Conservation (phyloP, 2,888 invertebrate genomes). For the Eugnorisma glareosa region DNA sequence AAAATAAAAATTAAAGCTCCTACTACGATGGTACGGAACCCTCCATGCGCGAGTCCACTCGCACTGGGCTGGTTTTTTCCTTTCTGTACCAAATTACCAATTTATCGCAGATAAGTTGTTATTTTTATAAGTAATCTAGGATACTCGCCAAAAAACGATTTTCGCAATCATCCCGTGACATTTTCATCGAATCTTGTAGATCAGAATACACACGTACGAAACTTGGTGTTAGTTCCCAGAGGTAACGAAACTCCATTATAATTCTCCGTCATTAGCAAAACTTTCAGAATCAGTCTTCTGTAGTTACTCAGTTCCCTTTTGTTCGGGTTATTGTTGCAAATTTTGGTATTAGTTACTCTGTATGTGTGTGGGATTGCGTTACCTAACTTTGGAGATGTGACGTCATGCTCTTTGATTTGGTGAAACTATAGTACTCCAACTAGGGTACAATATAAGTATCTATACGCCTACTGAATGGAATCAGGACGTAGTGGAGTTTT, state of each 20-base stretch:
- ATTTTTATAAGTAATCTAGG: background rate
- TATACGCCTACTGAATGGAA: background rate
- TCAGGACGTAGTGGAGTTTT: background rate
- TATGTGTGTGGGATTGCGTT: slow-evolving; percentile 39
- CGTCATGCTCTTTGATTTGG: slow-evolving; percentile 30
- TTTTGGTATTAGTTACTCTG: slow-evolving; percentile 45
- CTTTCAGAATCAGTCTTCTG: slow-evolving; percentile 72
- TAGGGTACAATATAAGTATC: background rate
- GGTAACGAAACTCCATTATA: slow-evolving; percentile 78
- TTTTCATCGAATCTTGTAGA: slow-evolving; percentile 24
- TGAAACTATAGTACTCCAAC: slow-evolving; percentile 4
- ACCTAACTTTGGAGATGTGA: slow-evolving; percentile 29
- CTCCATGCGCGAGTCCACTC: too few species aligned
- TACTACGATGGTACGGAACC: too few species aligned
- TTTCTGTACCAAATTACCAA: too few species aligned
- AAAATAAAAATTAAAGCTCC: too few species aligned
- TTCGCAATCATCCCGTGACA: background rate
- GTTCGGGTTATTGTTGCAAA: slow-evolving; percentile 53
- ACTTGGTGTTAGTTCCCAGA: slow-evolving; percentile 68
- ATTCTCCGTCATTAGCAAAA: slow-evolving; percentile 77
- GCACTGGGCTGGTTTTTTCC: too few species aligned
- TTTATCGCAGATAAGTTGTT: too few species aligned
- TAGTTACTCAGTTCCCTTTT: slow-evolving; percentile 58
- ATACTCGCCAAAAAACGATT: background rate
- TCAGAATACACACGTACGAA: slow-evolving; percentile 60